Percentiles rank a stretch among this genome's conserved stretches.
phyloP scores from a whole-genome alignment of 2,113 vertebrate species.

The Hyaena hyaena region DNA sequence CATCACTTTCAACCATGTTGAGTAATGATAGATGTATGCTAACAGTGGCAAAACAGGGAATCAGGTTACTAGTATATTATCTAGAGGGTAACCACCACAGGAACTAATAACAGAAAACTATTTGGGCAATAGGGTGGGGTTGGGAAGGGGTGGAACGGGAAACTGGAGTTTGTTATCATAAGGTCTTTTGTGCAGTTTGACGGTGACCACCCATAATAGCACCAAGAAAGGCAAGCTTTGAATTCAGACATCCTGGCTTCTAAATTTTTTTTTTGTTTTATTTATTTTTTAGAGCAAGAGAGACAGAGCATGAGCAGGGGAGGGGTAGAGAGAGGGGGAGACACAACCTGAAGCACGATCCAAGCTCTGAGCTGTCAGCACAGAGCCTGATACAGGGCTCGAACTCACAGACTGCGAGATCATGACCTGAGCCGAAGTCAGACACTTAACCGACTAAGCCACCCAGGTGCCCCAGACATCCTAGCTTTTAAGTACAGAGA shows the following conservation, averaged over 20 bases:
- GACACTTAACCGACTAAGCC: too few species aligned
- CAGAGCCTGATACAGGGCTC: too few species aligned
- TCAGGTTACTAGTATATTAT: too few species aligned
- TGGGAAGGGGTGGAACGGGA: not conserved
- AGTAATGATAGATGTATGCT: rapidly evolving
- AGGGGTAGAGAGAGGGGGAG: too few species aligned
- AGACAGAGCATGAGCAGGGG: too few species aligned
- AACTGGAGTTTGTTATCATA: not conserved
- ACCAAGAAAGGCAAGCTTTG: not conserved
- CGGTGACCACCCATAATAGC: not conserved
- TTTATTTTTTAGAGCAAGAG: too few species aligned
- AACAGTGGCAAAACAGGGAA: not conserved
- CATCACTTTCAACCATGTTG: rapidly evolving
- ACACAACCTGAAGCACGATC: too few species aligned
- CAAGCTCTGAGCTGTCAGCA: too few species aligned
- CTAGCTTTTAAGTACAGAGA: not conserved
- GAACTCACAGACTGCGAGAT: too few species aligned
- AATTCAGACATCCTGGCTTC: not conserved
- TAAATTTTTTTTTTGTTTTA: too few species aligned
- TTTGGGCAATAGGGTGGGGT: not conserved
- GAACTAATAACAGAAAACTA: not conserved
- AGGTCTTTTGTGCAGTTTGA: not conserved
- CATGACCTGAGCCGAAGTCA: too few species aligned
- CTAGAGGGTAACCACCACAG: not conserved
- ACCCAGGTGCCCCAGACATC: too few species aligned